Percentiles rank a stretch among this genome's conserved stretches.
Conservation (phyloP, 1,140 invertebrate species). For the Pseudomyrmex flavicornis region DNA sequence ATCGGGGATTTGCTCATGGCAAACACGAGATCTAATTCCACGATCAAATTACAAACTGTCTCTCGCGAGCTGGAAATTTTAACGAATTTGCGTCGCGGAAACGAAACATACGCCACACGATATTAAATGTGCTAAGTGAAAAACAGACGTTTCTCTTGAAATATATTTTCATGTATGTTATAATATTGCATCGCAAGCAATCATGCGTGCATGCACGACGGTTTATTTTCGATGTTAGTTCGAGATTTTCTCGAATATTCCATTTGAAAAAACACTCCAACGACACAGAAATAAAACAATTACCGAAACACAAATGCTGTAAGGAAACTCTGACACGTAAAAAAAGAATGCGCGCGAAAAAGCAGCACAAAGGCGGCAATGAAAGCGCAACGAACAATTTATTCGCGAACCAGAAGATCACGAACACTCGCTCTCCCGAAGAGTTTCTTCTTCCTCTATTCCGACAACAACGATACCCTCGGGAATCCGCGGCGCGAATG, state of each 20-base stretch:
- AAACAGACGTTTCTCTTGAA: not conserved
- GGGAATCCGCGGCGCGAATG: conserved; percentile 41
- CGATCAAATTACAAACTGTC: conserved; percentile 68
- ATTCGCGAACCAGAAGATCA: conserved; percentile 10
- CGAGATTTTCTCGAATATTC: too few relatives aligned
- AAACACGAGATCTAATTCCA: conserved; percentile 68
- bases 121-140: conserved; percentile 13
- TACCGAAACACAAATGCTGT: not conserved
- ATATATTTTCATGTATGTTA: conserved; percentile 8
- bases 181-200: not conserved
- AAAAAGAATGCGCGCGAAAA: conserved; percentile 22
- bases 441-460: conserved; percentile 20
- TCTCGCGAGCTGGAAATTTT: conserved; percentile 61
- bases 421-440: conserved; percentile 14
- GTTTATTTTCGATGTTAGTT: too few relatives aligned
- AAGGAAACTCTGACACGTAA: not conserved
- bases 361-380: not conserved
- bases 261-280: too few relatives aligned
- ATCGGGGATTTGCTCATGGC: conserved; percentile 64
- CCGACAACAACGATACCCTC: conserved; percentile 37
- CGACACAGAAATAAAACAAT: not conserved
- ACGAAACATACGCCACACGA: conserved; percentile 12
- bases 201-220: not conserved
- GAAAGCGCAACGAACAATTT: conserved; percentile 33
- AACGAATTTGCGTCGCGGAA: conserved; percentile 52